These are phyloP conservation scores for Oreochromis grahami DNA, from an alignment of 2,797 vertebrate species.

Conservation along the genomic window DNA sequence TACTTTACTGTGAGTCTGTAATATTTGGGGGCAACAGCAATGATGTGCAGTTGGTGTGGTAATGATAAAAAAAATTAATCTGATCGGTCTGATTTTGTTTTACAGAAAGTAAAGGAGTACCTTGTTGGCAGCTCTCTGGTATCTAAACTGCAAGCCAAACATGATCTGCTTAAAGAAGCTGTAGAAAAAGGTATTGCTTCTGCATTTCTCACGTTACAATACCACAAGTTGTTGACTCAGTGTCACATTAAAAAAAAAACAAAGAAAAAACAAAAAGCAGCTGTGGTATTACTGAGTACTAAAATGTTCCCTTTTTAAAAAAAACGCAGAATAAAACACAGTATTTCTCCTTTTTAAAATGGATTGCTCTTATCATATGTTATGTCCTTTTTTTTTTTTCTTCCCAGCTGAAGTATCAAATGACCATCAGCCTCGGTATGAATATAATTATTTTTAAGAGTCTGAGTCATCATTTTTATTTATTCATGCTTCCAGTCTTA, in stretches of 20 bases:
- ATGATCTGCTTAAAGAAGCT: constrained; percentile 83
- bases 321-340: accelerated
- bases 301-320: background rate
- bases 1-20: constrained; percentile 75
- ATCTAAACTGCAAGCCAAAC: constrained; percentile 85
- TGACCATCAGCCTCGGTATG: constrained; percentile 44
- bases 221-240: background rate
- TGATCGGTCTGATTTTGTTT: constrained; percentile 15
- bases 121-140: constrained; percentile 77
- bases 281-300: background rate
- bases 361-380: background rate
- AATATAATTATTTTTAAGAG: background rate
- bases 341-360: background rate
- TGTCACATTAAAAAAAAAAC: background rate
- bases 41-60: background rate
- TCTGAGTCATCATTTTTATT: background rate
- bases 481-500: background rate
- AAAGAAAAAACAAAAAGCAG: background rate
- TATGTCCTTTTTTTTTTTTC: background rate
- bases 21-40: accelerated
- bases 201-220: constrained; percentile 12
- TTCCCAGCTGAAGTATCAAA: constrained; percentile 55
- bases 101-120: constrained; percentile 84
- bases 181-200: constrained; percentile 79
- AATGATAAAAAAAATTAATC: background rate